These are phyloP conservation scores for Amblyteles armatorius DNA, from an alignment of 2,888 invertebrate genomes.

Conservation along the genomic window DNA sequence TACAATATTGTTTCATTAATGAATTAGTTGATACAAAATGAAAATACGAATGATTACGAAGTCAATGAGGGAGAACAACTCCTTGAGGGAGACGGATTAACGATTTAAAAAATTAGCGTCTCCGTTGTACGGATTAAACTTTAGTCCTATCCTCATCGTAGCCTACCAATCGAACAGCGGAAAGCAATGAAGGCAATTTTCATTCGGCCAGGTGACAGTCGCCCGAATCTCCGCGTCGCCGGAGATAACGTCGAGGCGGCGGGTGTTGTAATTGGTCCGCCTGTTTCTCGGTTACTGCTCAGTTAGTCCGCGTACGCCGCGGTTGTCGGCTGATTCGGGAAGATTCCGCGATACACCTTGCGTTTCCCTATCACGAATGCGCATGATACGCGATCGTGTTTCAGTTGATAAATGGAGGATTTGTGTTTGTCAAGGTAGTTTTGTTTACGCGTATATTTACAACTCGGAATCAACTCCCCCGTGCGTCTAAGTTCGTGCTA, in stretches of 20 bases:
- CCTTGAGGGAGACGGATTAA: no score
- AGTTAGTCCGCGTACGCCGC: neutral
- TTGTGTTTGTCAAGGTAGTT: conserved; percentile 89
- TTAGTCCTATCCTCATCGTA: neutral
- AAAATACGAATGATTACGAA: no score
- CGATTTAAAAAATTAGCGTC: no score
- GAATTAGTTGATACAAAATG: no score
- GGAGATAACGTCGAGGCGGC: neutral
- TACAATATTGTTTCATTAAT: no score
- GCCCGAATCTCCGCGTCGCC: neutral
- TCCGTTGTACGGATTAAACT: no score
- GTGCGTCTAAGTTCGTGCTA: conserved; percentile 80
- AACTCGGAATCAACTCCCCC: conserved; percentile 80
- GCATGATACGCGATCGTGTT: conserved; percentile 84
- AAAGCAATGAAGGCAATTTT: neutral
- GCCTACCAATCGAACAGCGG: neutral
- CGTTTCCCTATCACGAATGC: conserved; percentile 74
- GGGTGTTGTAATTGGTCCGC: conserved; percentile 1
- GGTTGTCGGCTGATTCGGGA: conserved; percentile 72
- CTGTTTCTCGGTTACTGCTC: neutral
- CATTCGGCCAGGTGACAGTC: neutral
- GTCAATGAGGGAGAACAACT: neutral
- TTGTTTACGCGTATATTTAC: conserved; percentile 87
- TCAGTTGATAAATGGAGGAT: conserved; percentile 89
- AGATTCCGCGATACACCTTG: conserved; percentile 70